A percentile compares a stretch with the other conserved stretches of the same genome.
Conservation (phyloP, 2,888 invertebrate species). For the Eumacrocentrus americanus region DNA sequence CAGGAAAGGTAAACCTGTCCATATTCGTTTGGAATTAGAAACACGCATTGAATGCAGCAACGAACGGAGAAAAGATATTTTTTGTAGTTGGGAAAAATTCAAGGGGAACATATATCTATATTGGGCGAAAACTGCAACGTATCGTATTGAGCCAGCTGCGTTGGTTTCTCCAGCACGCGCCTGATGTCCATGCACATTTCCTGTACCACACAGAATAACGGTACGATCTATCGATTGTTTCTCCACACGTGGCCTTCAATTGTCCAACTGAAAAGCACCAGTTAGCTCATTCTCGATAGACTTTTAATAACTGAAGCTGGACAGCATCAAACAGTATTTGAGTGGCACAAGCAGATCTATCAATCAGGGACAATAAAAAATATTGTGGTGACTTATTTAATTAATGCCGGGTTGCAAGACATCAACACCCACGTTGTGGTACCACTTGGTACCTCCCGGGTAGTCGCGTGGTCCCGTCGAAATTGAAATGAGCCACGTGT, state of each 20-base stretch:
- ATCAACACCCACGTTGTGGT: conserved; percentile 32
- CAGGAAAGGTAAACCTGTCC: too few species aligned
- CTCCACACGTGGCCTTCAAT: conserved; percentile 21
- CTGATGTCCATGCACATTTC: conserved; percentile 37
- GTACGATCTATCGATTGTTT: conserved; percentile 42
- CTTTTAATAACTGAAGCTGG: neutral
- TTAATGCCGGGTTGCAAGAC: conserved; percentile 21
- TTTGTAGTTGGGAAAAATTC: neutral
- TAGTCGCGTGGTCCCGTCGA: conserved; percentile 10
- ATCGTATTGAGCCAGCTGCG: conserved; percentile 17
- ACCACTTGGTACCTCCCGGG: conserved; percentile 9
- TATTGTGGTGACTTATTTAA: neutral
- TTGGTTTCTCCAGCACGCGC: conserved; percentile 24
- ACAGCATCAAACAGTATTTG: neutral
- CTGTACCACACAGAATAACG: conserved; percentile 43
- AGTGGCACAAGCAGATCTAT: neutral
- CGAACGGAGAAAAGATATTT: neutral
- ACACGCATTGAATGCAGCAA: too few species aligned
- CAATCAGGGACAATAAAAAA: neutral
- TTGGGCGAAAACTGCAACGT: conserved; percentile 2
- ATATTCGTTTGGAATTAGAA: too few species aligned
- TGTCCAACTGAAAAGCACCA: neutral
- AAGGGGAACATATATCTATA: conserved; percentile 3
- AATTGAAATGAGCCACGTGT: conserved; percentile 23
- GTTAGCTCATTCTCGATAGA: conserved; percentile 3